A percentile compares a stretch with the other conserved stretches of the same genome.
Evolutionary conservation across 2,797 vertebrate genomes (phyloP).

Genomic region (Labroides dimidiatus): DNA sequence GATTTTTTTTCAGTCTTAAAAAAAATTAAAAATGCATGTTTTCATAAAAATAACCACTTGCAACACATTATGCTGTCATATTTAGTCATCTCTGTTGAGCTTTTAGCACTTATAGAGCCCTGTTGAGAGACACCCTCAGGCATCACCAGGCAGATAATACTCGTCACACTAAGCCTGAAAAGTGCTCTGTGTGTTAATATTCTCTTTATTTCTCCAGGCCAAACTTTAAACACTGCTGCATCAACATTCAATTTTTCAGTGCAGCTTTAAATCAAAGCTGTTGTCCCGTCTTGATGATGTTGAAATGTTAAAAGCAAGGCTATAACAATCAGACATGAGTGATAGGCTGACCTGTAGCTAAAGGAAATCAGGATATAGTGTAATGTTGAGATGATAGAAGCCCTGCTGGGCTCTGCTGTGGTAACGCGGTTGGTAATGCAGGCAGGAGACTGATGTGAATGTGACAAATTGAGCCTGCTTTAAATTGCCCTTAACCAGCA

Average conservation of each 20-base stretch:
- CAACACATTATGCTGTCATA: too few species aligned
- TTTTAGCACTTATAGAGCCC: too few species aligned
- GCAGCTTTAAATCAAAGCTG: not conserved
- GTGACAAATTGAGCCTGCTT: constrained; percentile 67
- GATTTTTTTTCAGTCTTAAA: too few species aligned
- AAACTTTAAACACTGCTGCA: not conserved
- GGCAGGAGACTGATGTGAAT: constrained; percentile 28
- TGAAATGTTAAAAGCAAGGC: constrained; percentile 14
- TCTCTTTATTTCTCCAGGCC: not conserved
- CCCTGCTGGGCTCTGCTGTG: constrained; percentile 1
- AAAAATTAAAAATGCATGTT: too few species aligned
- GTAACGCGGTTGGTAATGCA: constrained; percentile 30
- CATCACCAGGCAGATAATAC: not conserved
- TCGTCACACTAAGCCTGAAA: not conserved
- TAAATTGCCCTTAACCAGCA: constrained; percentile 62
- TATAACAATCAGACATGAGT: not conserved
- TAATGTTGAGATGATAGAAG: not conserved
- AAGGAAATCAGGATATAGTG: constrained; percentile 10
- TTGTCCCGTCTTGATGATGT: not conserved
- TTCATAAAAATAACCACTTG: too few species aligned
- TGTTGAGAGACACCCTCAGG: too few species aligned
- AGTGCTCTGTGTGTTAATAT: not conserved
- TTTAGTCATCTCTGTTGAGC: too few species aligned
- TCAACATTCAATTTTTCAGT: not conserved
- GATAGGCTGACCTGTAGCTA: not conserved